Evolutionary conservation across 2,888 invertebrate genomes (phyloP).

Genomic region (Phyllotreta cruciferae): DNA sequence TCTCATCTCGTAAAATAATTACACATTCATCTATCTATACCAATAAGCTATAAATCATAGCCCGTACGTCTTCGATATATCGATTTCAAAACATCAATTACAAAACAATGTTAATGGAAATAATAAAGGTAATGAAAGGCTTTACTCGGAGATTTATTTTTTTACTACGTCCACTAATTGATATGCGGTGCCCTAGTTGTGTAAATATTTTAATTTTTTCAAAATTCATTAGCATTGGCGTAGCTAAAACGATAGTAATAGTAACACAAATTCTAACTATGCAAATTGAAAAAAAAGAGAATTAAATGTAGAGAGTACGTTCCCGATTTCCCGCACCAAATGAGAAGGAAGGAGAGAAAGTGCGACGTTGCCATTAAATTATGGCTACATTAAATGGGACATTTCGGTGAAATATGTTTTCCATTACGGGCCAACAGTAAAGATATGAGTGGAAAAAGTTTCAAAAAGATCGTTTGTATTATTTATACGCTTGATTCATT

Average conservation of each 20-base stretch:
- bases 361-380: conserved; percentile 45
- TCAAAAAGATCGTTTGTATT: conserved; percentile 57
- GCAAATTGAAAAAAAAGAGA: conserved; percentile 41
- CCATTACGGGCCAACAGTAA: conserved; percentile 59
- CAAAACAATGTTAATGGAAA: conserved; percentile 27
- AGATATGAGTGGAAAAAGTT: conserved; percentile 58
- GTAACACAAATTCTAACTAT: not conserved
- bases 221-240: conserved; percentile 18
- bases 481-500: conserved; percentile 57
- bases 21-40: conserved; percentile 18
- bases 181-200: conserved; percentile 32
- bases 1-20: conserved; percentile 22
- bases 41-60: conserved; percentile 27
- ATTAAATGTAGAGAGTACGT: conserved; percentile 43
- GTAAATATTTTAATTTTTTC: conserved; percentile 32
- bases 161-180: conserved; percentile 28
- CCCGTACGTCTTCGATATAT: conserved; percentile 24
- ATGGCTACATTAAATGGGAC: conserved; percentile 52
- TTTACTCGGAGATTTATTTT: conserved; percentile 25
- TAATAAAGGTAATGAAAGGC: conserved; percentile 32
- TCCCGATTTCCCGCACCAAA: conserved; percentile 6
- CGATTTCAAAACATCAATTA: conserved; percentile 31
- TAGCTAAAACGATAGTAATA: not conserved
- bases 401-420: conserved; percentile 58
- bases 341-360: conserved; percentile 33